Percentiles rank a stretch among this genome's conserved stretches.
phyloP scores from a whole-genome alignment of 2,113 vertebrate species.

The Plotosus lineatus region DNA sequence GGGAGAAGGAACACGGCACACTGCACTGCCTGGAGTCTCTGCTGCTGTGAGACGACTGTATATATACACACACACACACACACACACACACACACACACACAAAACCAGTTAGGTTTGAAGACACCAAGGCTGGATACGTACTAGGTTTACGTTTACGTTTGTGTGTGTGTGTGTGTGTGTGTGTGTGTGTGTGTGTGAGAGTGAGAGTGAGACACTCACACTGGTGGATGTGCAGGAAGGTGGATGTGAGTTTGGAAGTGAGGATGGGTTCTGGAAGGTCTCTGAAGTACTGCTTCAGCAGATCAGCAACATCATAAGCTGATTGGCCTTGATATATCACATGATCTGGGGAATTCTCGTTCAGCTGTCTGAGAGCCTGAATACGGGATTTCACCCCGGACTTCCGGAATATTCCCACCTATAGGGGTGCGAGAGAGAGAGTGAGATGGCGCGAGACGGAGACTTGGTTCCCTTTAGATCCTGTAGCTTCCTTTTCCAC shows the following conservation, averaged over 20 bases:
- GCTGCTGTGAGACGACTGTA: conserved; percentile 80
- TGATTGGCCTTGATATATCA: conserved; percentile 80
- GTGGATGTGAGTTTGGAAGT: conserved; percentile 84
- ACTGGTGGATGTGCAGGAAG: conserved; percentile 85
- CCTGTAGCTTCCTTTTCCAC: no score
- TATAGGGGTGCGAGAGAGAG: conserved; percentile 47
- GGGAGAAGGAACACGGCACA: conserved; percentile 80
- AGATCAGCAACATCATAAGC: conserved; percentile 85
- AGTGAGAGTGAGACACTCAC: conserved; percentile 64
- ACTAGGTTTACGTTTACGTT: no score
- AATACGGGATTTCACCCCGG: conserved; percentile 85
- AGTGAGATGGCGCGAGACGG: background rate
- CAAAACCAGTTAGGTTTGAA: background rate
- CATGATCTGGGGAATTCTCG: conserved; percentile 76
- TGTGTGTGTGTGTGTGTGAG: background rate
- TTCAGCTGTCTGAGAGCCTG: conserved; percentile 81
- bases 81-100: conserved; percentile 17
- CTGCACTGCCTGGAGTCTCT: conserved; percentile 78
- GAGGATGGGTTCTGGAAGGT: conserved; percentile 84
- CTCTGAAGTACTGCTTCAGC: conserved; percentile 85
- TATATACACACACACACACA: conserved; percentile 58
- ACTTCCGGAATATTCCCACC: conserved; percentile 88
- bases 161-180: background rate
- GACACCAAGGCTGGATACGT: background rate
- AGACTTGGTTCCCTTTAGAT: no score